These are phyloP conservation scores for Pharmacophagus antenor DNA, from an alignment of 2,888 invertebrate genomes.

Conservation along the genomic window DNA sequence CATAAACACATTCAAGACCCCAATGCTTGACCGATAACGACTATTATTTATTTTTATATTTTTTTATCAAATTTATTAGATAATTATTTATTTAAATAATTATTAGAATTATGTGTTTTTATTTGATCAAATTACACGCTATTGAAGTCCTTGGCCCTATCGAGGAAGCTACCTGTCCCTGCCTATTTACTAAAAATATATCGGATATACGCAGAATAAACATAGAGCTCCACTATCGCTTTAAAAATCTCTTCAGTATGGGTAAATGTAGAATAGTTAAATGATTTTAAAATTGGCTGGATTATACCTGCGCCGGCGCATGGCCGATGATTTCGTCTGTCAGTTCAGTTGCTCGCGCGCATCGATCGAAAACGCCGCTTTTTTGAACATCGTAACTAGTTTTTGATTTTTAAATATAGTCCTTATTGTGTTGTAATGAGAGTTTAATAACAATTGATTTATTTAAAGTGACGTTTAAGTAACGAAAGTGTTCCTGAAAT, in stretches of 20 bases:
- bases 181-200: slow-evolving; percentile 75
- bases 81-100: too few species aligned
- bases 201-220: slow-evolving; percentile 71
- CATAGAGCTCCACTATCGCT: slow-evolving; percentile 42
- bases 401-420: slow-evolving; percentile 32
- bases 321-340: slow-evolving; percentile 60
- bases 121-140: slow-evolving; percentile 28
- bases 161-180: slow-evolving; percentile 67
- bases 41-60: neutral
- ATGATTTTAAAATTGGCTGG: slow-evolving; percentile 49
- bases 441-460: slow-evolving; percentile 38
- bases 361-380: slow-evolving; percentile 59
- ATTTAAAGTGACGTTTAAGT: slow-evolving; percentile 24
- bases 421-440: slow-evolving; percentile 33
- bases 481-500: slow-evolving; percentile 8
- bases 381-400: slow-evolving; percentile 36
- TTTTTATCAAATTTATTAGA: neutral
- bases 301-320: slow-evolving; percentile 67
- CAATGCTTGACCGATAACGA: neutral
- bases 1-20: neutral
- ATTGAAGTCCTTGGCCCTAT: slow-evolving; percentile 65
- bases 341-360: slow-evolving; percentile 75
- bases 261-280: slow-evolving; percentile 30
- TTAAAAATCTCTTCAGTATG: slow-evolving; percentile 33
- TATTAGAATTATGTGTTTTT: neutral